These are phyloP conservation scores for Clarias magur DNA, from an alignment of 2,113 vertebrate species.

Conservation along the genomic window DNA sequence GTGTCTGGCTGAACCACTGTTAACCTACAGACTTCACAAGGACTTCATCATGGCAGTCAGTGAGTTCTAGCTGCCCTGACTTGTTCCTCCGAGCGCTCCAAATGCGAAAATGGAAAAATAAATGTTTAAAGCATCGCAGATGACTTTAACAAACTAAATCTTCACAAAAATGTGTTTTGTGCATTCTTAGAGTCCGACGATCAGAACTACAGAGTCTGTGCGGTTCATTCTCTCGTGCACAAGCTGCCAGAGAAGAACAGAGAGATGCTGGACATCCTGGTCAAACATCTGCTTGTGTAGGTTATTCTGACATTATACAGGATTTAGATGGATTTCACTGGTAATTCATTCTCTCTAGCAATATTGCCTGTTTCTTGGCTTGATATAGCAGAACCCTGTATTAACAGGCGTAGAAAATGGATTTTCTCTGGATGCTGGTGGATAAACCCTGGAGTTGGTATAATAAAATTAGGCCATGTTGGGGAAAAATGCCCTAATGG, in stretches of 20 bases:
- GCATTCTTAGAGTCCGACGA: constrained; percentile 87
- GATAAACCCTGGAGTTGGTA: background rate
- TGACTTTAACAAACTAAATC: background rate
- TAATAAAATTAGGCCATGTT: background rate
- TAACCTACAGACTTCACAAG: constrained; percentile 96
- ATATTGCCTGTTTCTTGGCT: background rate
- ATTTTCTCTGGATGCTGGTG: background rate
- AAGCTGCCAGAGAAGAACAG: constrained; percentile 93
- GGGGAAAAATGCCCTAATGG: background rate
- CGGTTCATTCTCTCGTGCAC: constrained; percentile 91
- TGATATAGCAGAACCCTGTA: background rate
- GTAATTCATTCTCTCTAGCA: background rate
- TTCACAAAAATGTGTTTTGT: background rate
- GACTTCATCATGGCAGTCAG: constrained; percentile 97
- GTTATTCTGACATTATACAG: constrained; percentile 3
- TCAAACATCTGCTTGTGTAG: constrained; percentile 40
- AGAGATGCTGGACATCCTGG: constrained; percentile 88
- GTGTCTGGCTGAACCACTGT: constrained; percentile 92
- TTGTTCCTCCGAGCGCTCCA: background rate
- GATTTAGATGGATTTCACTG: background rate
- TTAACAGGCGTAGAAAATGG: background rate
- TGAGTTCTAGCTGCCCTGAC: constrained; percentile 72
- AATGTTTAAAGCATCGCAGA: constrained; percentile 21
- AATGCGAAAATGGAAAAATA: constrained; percentile 6
- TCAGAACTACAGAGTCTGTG: constrained; percentile 91